Conservation (phyloP, 2,113 vertebrate genomes). For the Podarcis muralis region DNA sequence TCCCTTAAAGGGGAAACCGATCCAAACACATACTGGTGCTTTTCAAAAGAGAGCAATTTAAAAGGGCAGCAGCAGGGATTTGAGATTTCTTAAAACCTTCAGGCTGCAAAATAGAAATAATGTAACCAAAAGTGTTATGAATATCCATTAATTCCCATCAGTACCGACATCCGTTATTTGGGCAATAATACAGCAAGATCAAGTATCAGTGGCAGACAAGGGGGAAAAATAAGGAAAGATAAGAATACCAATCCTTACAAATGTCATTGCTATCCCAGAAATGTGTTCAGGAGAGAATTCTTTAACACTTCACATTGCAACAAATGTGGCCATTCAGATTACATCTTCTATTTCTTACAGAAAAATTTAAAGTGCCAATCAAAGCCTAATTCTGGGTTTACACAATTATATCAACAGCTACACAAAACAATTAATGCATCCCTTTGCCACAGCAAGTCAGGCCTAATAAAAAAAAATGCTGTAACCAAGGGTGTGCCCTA, state of each 20-base stretch:
- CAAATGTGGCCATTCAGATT: slow-evolving; percentile 72
- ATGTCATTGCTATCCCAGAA: slow-evolving; percentile 78
- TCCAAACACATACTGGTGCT: slow-evolving; percentile 82
- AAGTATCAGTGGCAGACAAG: slow-evolving; percentile 81
- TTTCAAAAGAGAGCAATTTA: slow-evolving; percentile 82
- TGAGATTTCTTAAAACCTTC: slow-evolving; percentile 79
- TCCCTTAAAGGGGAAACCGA: slow-evolving; percentile 80
- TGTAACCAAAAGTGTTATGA: slow-evolving; percentile 79
- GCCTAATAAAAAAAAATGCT: slow-evolving; percentile 58
- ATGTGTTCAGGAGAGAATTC: slow-evolving; percentile 73
- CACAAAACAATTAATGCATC: slow-evolving; percentile 67
- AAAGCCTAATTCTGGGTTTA: slow-evolving; percentile 63
- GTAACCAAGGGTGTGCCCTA: slow-evolving; percentile 58
- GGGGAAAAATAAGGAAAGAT: slow-evolving; percentile 78
- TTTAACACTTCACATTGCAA: slow-evolving; percentile 82
- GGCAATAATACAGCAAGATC: slow-evolving; percentile 77
- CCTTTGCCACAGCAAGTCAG: slow-evolving; percentile 70
- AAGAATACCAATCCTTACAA: slow-evolving; percentile 78
- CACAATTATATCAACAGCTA: slow-evolving; percentile 71
- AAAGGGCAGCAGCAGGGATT: slow-evolving; percentile 79
- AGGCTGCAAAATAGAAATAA: slow-evolving; percentile 78
- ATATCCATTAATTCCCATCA: slow-evolving; percentile 79
- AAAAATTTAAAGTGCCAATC: slow-evolving; percentile 76
- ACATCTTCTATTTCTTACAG: slow-evolving; percentile 62
- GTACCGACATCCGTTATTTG: slow-evolving; percentile 80